Base-by-base conservation (phyloP, 2,797 vertebrate species). In the Champsocephalus gunnari region DNA sequence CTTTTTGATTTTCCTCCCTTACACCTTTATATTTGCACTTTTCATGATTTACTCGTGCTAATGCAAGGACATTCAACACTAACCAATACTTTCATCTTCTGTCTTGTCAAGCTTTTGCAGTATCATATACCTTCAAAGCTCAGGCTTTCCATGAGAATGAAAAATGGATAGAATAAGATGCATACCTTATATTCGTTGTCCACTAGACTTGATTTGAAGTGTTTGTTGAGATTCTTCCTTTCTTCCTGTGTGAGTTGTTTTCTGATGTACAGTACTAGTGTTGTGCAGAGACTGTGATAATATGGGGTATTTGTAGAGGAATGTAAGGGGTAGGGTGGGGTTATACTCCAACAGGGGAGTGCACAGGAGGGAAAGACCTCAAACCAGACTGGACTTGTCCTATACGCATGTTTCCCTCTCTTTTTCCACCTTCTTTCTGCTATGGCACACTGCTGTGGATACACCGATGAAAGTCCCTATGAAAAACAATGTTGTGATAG, bases 341-440 rank as follows among this genome's bases (percentile, higher is more conserved):
- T 72, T 54, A 10, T 8, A 51, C 61, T 24, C 0, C 0, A 24
- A 34, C 1, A 28, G 50, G 61, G 55, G 41, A 48, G 54, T 8
- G 43, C 17, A 51, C 5, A 16, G 38, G 43, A 54, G 78, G 79
- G 71, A 51, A 59, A 66, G 21, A 86, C 72, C 76, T 74, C 50
- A 64, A 58, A 88, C 92, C 79, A 84, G 92, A 89, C 82, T 79
- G 75, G 86, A 90, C 92, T 80, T 90, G 92, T 81, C 72, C 41
- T n/a, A 2, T 5, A 34, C 6, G 4, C 34, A 4, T 65, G 54
- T 75, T 81, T 75, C 66, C 60, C 65, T 69, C 81, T 70, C 51
- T 84, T 84, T 79, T 75, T 55, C 50, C 66, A 59, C 10, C n/a
- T 67, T 21, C 43, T 13, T 24, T 10, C 24, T 70, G 16, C 12